Evolutionary conservation across 1,140 invertebrate species (phyloP), one percentile per base, ranked within the genome.

Genomic region (Calephelis nemesis): DNA sequence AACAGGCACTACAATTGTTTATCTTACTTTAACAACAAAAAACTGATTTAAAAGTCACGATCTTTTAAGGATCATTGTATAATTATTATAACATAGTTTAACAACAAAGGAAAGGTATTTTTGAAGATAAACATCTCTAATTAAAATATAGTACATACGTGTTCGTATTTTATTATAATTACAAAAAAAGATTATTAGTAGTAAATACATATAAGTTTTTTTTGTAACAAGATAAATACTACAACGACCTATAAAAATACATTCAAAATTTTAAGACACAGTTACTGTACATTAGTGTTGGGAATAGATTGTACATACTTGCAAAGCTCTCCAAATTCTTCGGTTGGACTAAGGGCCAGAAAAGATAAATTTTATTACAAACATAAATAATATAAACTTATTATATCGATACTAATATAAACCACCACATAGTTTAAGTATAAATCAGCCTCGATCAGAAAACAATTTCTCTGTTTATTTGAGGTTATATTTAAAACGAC

Each of bases 271-370:
- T 2, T 30, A 30, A 2, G 30, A 30, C 30, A 30, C 2, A 30
- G 30, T 1, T 19, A 19, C 19, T 19, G 0, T 30, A 30, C 30
- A 30, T 30, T 30, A 4, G 30, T 1, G 30, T 30, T 30, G 30
- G 30, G 75, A 65, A 69, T 15, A 60, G 63, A 65, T 48, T 75
- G 50, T 80, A 95, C 94, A 76, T 95, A 96, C 95, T 95, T 95
- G 95, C 85, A 95, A 90, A 73, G 94, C 94, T 90, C 94, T 93
- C 95, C 95, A 95, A 88, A 95, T 94, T 93, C 94, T 93, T 92
- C 94, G 92, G 93, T 95, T 94, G 74, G 94, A 93, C 95, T 95
- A 92, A 76, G 92, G 87, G 74, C 76, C 73, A 78, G 75, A 86
- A 76, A 75, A 48, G 58, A 39, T 7, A 40, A 50, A 65, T 40